Evolutionary conservation across 2,113 vertebrate genomes (phyloP).

Genomic region (Pterocles orientalis): DNA sequence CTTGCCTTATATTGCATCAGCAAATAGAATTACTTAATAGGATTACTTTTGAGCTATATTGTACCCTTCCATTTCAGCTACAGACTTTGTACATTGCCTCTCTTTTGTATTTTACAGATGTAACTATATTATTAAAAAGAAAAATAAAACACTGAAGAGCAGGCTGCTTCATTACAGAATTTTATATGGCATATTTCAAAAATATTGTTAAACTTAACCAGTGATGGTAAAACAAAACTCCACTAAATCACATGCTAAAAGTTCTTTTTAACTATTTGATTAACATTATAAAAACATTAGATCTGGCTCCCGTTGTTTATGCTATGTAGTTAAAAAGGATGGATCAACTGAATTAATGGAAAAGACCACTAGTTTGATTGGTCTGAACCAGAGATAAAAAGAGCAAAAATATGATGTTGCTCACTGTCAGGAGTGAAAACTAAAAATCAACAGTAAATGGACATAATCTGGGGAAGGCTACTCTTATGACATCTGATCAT

Average conservation of each 20-base stretch:
- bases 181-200: not conserved
- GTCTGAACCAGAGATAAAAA: not conserved
- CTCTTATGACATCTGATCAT: not conserved
- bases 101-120: slow-evolving; percentile 31
- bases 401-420: not conserved
- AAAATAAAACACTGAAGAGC: not conserved
- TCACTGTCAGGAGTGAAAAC: not conserved
- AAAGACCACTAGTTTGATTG: not conserved
- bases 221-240: not conserved
- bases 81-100: slow-evolving; percentile 2
- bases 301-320: not conserved
- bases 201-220: not conserved
- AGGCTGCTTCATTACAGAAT: not conserved
- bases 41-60: slow-evolving; percentile 27
- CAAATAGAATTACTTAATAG: slow-evolving; percentile 67
- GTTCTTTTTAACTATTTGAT: not conserved
- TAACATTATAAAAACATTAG: not conserved
- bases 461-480: not conserved
- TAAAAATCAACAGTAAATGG: not conserved
- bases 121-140: not conserved
- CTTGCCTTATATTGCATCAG: slow-evolving; percentile 70
- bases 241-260: not conserved
- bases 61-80: slow-evolving; percentile 37
- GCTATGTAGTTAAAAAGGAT: not conserved
- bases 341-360: not conserved